Conservation (phyloP, 2,113 vertebrate species). For the Hipposideros armiger region DNA sequence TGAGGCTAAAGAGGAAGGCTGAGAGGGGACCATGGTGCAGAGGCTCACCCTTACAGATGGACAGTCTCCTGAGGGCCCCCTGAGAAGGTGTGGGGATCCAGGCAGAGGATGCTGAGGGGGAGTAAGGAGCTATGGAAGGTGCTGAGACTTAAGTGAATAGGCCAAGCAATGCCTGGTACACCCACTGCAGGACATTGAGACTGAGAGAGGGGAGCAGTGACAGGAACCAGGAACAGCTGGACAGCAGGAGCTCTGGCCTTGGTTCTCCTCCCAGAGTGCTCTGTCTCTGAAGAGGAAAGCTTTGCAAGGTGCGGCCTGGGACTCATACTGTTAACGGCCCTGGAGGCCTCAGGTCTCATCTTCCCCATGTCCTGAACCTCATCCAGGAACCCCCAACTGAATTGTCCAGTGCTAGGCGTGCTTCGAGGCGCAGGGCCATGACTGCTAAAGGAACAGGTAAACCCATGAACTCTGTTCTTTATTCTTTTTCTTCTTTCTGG, state of each 20-base stretch:
- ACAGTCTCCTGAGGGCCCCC: neutral
- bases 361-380: neutral
- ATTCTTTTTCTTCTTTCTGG: neutral
- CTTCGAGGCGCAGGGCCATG: fast-evolving
- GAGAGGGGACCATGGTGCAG: neutral
- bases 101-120: neutral
- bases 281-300: neutral
- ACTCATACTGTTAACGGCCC: neutral
- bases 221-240: neutral
- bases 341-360: neutral
- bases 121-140: neutral
- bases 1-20: neutral
- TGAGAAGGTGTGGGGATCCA: neutral
- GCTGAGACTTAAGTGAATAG: neutral
- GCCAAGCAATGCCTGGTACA: neutral
- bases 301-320: neutral
- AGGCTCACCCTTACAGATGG: neutral
- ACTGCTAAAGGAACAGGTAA: neutral
- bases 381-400: fast-evolving
- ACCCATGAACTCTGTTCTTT: neutral
- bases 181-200: neutral
- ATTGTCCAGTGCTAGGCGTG: fast-evolving
- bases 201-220: fast-evolving
- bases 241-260: neutral
- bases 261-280: neutral